Base-by-base conservation (phyloP, 2,888 invertebrate species). In the Tyria jacobaeae region DNA sequence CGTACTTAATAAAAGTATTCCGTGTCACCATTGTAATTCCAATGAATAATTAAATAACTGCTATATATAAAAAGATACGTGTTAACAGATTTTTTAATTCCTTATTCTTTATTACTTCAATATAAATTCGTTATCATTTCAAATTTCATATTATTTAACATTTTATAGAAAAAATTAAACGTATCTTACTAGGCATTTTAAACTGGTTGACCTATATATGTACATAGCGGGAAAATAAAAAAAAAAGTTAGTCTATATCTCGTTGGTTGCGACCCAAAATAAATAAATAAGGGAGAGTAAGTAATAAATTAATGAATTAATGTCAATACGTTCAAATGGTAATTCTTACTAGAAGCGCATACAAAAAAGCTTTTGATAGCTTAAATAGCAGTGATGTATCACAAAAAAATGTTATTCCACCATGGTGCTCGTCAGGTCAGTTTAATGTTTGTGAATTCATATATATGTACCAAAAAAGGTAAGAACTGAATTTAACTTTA, bases 361-460 rank as follows among this genome's bases (percentile, higher is more conserved):
- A 76, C 60, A 84, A 67, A 75, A 86, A 79, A 69, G 73, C 81
- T 44, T 81, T 78, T 70, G 85, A 86, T 51, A 87, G 83, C 70
- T 82, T 73, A 58, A 82, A 79, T 63, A 81, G 75, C 66, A 87
- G 83, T 74, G 81, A 84, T 62, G 77, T 79, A 64, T 86, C 89
- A 21, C 76, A 79, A 59, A 83, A 81, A 61, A 86, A 83, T 53
- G 76, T 80, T 62, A 79, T 82, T 57, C 89, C 88, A 55, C 91
- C 90, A 72, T 90, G 90, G 90, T 90, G 91, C 66, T 89, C 89
- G 17, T 86, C 88, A 76, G 83, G 89, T 89, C 66, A 76, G 83
- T 59, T 57, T 41, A 31, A 17, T 31, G 25, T 5, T 14, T 47
- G 1, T 25, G 7, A n/a, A 25, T 31, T 41, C 2, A 14, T 27